Percentiles rank a stretch among this genome's conserved stretches.
Conservation (phyloP, 2,888 invertebrate species). For the Anticlea derivata region DNA sequence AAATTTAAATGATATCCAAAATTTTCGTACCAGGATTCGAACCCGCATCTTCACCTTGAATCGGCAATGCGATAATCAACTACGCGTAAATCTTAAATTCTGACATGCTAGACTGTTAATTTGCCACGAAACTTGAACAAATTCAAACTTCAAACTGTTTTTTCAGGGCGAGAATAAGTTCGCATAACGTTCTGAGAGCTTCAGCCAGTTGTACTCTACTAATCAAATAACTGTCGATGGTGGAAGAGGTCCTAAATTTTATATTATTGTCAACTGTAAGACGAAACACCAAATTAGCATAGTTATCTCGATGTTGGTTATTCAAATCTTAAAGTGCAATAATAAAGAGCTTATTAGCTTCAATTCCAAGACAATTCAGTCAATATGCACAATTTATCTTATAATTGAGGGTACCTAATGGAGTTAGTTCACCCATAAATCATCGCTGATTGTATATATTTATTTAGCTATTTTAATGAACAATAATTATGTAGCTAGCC, state of each 20-base stretch:
- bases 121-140: not conserved
- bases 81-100: no score
- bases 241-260: conserved; percentile 16
- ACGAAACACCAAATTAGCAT: conserved; percentile 59
- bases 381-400: conserved; percentile 43
- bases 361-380: conserved; percentile 34
- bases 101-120: no score
- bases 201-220: no score
- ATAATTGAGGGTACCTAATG: conserved; percentile 30
- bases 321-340: conserved; percentile 19
- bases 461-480: conserved; percentile 60
- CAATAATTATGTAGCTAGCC: conserved; percentile 63
- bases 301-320: conserved; percentile 13
- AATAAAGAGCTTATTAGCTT: conserved; percentile 10
- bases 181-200: not conserved
- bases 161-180: not conserved
- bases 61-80: no score
- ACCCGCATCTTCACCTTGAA: no score
- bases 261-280: conserved; percentile 48
- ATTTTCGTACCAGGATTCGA: no score
- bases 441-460: conserved; percentile 27
- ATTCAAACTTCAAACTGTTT: not conserved
- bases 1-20: no score
- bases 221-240: not conserved
- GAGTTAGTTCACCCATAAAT: conserved; percentile 34